These are phyloP conservation scores for Orgyia antiqua DNA, from an alignment of 2,888 invertebrate genomes.

Conservation along the genomic window DNA sequence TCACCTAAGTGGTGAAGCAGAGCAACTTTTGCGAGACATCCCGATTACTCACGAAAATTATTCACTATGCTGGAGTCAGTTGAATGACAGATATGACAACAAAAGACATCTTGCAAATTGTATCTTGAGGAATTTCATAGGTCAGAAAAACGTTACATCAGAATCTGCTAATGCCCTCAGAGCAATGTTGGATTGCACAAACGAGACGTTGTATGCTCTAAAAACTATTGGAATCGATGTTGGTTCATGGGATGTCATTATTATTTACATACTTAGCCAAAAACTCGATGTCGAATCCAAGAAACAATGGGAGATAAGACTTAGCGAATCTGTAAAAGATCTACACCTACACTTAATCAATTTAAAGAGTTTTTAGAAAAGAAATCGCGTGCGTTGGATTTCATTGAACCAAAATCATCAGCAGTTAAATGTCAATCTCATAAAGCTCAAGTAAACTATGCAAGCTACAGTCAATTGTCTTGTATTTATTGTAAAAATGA, in stretches of 20 bases:
- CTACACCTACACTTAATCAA: background rate
- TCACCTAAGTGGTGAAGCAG: background rate
- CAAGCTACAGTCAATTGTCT: too few species aligned
- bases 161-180: constrained; percentile 1
- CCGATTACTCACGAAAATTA: background rate
- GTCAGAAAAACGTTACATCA: background rate
- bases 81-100: background rate
- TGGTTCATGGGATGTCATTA: background rate
- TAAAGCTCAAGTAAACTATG: too few species aligned
- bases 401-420: too few species aligned
- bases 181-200: background rate
- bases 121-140: background rate
- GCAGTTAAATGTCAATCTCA: too few species aligned
- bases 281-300: background rate
- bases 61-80: background rate
- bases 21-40: background rate
- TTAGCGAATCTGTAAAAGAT: background rate
- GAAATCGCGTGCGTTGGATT: background rate
- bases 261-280: background rate
- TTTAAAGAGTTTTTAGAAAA: background rate
- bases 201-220: constrained; percentile 1
- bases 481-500: too few species aligned
- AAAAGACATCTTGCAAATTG: background rate
- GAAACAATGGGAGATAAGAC: background rate
- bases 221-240: background rate